Evolutionary conservation across 2,113 vertebrate species (phyloP), one percentile per base, ranked within the genome.

Genomic region (Lepidothrix coronata): DNA sequence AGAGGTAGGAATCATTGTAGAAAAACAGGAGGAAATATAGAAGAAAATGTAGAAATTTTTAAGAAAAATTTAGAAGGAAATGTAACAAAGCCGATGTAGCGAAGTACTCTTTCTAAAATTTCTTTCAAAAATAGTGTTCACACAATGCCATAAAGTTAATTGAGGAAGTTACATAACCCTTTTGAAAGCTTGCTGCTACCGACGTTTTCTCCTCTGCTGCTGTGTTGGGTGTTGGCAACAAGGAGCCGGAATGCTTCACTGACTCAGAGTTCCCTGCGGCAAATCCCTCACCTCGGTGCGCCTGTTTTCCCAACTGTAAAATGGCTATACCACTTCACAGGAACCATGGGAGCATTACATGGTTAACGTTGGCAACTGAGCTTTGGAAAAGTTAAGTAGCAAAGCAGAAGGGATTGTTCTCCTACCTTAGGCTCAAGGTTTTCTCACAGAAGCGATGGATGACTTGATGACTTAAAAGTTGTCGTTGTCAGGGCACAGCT

Each of bases 231-330:
- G 93, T 93, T 97, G 95, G 86, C 91, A 94, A 71, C 7, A 5
- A 63, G 77, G 2, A 77, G 62, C 87, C 78, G 89, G 77, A 89
- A 89, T 90, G 78, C 63, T 55, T 78, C 62, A 27, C 58, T 96
- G 96, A 97, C 41, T 96, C 96, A 96, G 66, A 93, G 77, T 13
- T 8, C 80, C 94, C 89, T 6, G 11, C 3, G 5, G 96, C 95
- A 92, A 67, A 73, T 76, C 79, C 76, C 94, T 92, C 0, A 46
- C 68, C 89, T 67, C 2, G 0, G 59, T 74, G 83, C 0, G 71
- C 91, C 93, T 84, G 61, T 87, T 87, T 97, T 93, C 87, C 94
- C 93, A 49, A 31, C 62, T 66, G 77, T 65, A 72, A 85, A 91
- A 87, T 4, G 11, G 35, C 66, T 78, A 3, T 5, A 28, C 20